Conservation (phyloP, 2,888 invertebrate genomes). For the Blera fallax region DNA sequence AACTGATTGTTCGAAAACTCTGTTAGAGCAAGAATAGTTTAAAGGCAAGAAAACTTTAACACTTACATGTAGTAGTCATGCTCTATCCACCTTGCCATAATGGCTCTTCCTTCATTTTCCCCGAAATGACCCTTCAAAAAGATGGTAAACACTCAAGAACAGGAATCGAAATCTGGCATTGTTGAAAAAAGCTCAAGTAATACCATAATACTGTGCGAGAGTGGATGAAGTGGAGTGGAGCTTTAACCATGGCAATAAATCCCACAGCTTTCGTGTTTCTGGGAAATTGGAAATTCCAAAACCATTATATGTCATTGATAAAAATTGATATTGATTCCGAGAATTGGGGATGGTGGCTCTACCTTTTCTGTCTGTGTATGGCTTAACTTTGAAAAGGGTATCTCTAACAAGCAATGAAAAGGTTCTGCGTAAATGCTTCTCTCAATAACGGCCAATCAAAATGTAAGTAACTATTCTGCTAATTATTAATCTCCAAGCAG, state of each 20-base stretch:
- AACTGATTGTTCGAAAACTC: no score
- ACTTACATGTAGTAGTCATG: no score
- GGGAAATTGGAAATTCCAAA: not conserved
- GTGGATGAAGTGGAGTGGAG: not conserved
- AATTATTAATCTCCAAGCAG: not conserved
- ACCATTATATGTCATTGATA: not conserved
- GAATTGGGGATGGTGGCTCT: not conserved
- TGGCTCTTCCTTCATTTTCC: not conserved
- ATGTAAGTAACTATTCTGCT: conserved; percentile 9
- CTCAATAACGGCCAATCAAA: not conserved
- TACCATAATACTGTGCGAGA: not conserved
- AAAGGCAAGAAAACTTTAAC: no score
- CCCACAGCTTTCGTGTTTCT: not conserved
- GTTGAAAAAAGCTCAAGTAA: not conserved
- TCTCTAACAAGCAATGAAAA: not conserved
- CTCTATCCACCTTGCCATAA: no score
- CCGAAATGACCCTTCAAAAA: not conserved
- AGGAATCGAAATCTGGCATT: not conserved
- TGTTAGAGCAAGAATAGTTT: no score
- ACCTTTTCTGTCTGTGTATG: not conserved
- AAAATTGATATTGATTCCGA: not conserved
- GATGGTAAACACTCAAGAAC: not conserved
- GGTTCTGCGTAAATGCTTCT: not conserved
- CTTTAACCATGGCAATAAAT: not conserved
- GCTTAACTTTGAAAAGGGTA: conserved; percentile 7